These are phyloP conservation scores for Nezara viridula DNA, from an alignment of 2,888 invertebrate genomes.

Conservation along the genomic window DNA sequence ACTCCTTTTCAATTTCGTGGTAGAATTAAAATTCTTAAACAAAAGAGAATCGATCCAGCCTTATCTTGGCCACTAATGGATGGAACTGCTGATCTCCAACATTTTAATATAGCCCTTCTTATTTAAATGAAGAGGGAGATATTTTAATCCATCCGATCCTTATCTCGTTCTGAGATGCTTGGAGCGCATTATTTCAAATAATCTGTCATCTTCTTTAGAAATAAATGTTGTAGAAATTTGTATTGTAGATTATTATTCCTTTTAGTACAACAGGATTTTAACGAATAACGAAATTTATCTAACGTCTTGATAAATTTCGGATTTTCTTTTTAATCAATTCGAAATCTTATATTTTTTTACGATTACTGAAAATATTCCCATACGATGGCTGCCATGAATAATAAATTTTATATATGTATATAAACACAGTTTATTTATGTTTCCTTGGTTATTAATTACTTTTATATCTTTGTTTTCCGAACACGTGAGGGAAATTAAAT, in stretches of 20 bases:
- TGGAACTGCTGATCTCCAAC: not conserved
- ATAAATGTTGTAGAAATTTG: not conserved
- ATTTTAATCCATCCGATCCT: not conserved
- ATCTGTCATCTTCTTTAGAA: not conserved
- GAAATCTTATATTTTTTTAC: too few relatives aligned
- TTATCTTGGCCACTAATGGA: not conserved
- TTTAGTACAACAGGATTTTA: not conserved
- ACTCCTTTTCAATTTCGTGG: not conserved
- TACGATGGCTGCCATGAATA: too few relatives aligned
- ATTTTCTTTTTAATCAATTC: too few relatives aligned
- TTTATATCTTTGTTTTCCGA: too few relatives aligned
- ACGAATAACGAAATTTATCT: too few relatives aligned
- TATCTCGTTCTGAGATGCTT: not conserved
- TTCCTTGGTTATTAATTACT: too few relatives aligned
- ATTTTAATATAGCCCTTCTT: conserved; percentile 26
- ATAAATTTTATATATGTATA: too few relatives aligned
- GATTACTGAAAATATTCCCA: too few relatives aligned
- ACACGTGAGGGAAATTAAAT: too few relatives aligned
- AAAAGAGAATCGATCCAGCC: not conserved
- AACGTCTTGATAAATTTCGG: too few relatives aligned
- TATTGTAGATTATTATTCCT: not conserved
- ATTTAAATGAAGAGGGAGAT: not conserved
- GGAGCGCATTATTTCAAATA: not conserved
- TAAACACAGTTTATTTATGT: too few relatives aligned
- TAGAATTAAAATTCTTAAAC: conserved; percentile 10